Conservation (phyloP, 2,797 vertebrate genomes). For the Poliocrania exsul region DNA sequence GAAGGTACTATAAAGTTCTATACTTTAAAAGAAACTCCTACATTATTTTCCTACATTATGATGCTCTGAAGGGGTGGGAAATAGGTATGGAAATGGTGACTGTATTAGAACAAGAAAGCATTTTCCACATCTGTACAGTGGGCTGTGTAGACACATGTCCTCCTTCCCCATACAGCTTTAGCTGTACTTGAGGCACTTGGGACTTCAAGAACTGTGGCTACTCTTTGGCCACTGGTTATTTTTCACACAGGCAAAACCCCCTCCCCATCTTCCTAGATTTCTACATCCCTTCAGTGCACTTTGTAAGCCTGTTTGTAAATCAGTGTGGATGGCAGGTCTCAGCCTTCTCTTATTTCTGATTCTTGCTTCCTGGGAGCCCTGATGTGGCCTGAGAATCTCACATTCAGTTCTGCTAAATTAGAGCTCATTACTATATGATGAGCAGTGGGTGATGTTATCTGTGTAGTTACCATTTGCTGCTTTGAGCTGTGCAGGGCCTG, state of each 20-base stretch:
- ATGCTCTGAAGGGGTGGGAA: not conserved
- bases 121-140: not conserved
- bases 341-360: not conserved
- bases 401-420: not conserved
- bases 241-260: not conserved
- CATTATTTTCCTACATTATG: not conserved
- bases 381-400: not conserved
- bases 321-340: rapidly evolving
- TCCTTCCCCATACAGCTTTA: not conserved
- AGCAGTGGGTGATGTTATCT: not conserved
- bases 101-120: not conserved
- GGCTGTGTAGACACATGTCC: rapidly evolving
- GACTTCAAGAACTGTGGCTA: not conserved
- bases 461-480: not conserved
- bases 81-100: not conserved
- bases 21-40: not conserved
- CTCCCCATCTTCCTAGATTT: not conserved
- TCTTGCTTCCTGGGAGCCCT: not conserved
- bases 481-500: not conserved
- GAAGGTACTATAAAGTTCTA: constrained; percentile 77
- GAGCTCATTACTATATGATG: not conserved
- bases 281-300: not conserved
- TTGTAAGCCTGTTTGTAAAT: not conserved
- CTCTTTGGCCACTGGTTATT: not conserved
- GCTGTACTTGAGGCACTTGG: rapidly evolving